Base-by-base conservation (phyloP, 2,888 invertebrate species). In the Therioaphis trifolii region DNA sequence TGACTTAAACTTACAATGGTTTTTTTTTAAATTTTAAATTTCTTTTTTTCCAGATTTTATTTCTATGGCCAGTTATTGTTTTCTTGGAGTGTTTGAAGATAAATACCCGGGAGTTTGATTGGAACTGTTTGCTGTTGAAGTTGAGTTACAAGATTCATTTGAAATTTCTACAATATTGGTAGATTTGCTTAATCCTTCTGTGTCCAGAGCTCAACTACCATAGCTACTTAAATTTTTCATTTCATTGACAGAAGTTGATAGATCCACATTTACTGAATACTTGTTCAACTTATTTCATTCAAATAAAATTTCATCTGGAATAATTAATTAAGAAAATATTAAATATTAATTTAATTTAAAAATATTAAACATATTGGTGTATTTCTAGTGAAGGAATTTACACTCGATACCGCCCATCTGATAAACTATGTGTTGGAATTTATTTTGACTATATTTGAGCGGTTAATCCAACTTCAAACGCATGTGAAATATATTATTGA, bases 1-100 rank as follows among this genome's bases (percentile, higher is more conserved):
- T 61, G 15, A 61, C 40, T 68, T 68, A 68, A n/a, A n/a, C n/a
- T n/a, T n/a, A n/a, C 35, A 9, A 68, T 27, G 21, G 18, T 68
- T 12, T 68, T 15, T 5, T 40, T 21, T 21, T 18, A 40, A 40
- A n/a, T n/a, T 68, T 68, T 68, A 18, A 9, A 9, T 29, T 68
- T 40, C 40, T 40, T 40, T 9, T 40, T 68, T 35, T 68, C 18
- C n/a, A 18, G n/a, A n/a, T 35, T 35, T n/a, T 40, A 68, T 40
- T n/a, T 68, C 21, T 14, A 21, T 68, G 7, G 40, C 12, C 2
- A 40, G 40, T 35, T 40, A 7, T 9, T 14, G 35, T 68, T 68
- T 40, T 5, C 21, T 40, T 68, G 40, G 40, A n/a, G 68, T 68
- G 18, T 40, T 40, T 68, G 40, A 15, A 5, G 40, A 40, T 68